These are phyloP conservation scores for Episyrphus balteatus DNA, from an alignment of 1,140 invertebrate species.

Conservation along the genomic window DNA sequence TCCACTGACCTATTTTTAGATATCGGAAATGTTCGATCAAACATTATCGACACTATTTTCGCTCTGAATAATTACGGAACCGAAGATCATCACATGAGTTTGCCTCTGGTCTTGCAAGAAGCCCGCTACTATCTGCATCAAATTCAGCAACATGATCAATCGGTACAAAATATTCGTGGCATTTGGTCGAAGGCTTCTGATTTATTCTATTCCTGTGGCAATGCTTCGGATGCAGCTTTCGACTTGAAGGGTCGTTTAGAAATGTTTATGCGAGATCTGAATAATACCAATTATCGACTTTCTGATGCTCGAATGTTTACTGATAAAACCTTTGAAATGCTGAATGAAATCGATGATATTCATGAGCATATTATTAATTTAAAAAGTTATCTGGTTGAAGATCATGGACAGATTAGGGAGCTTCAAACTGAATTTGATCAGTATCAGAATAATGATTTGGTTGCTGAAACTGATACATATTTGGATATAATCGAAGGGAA, in stretches of 20 bases:
- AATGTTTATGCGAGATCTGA: slow-evolving; percentile 28
- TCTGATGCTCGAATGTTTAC: slow-evolving; percentile 23
- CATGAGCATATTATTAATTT: slow-evolving; percentile 35
- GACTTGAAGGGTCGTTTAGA: slow-evolving; percentile 31
- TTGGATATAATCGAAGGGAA: slow-evolving; percentile 8
- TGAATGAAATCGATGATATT: slow-evolving; percentile 36
- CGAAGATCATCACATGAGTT: slow-evolving; percentile 24
- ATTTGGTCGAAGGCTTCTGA: slow-evolving; percentile 26
- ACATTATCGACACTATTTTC: slow-evolving; percentile 18
- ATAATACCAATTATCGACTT: slow-evolving; percentile 26
- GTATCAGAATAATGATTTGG: slow-evolving; percentile 17
- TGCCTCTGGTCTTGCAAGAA: slow-evolving; percentile 28
- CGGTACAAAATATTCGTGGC: slow-evolving; percentile 19
- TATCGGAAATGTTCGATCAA: slow-evolving; percentile 5
- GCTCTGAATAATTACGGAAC: slow-evolving; percentile 24
- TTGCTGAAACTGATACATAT: slow-evolving; percentile 15
- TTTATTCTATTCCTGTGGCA: slow-evolving; percentile 24
- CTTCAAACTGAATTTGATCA: slow-evolving; percentile 10
- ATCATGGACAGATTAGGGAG: slow-evolving; percentile 17
- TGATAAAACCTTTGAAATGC: slow-evolving; percentile 36
- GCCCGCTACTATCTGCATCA: slow-evolving; percentile 27
- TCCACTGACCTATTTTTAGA: slow-evolving; percentile 11
- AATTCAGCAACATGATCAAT: slow-evolving; percentile 20
- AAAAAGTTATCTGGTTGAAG: slow-evolving; percentile 19
- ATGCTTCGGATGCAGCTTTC: slow-evolving; percentile 27